These are phyloP conservation scores for Rhinopithecus roxellana DNA, from an alignment of 2,113 vertebrate genomes.

Conservation along the genomic window DNA sequence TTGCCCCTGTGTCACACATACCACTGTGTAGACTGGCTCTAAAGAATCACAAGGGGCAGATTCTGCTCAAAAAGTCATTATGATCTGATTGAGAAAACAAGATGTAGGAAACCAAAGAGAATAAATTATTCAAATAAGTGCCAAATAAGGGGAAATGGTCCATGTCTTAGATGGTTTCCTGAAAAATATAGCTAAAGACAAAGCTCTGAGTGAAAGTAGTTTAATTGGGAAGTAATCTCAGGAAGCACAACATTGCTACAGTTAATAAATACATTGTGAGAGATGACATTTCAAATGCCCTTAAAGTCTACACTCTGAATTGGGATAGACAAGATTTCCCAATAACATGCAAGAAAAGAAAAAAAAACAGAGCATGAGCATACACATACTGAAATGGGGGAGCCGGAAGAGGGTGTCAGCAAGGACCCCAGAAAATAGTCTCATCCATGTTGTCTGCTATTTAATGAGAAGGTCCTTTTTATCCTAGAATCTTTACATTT, in stretches of 20 bases:
- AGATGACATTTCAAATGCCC: background rate
- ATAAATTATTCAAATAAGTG: background rate
- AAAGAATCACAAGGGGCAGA: background rate
- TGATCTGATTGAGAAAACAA: background rate
- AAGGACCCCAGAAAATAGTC: background rate
- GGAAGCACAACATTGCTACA: background rate
- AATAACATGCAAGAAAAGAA: background rate
- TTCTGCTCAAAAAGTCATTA: background rate
- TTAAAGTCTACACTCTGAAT: background rate
- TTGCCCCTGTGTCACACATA: background rate
- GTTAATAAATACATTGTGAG: background rate
- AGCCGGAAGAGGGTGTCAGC: background rate
- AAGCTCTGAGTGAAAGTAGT: background rate
- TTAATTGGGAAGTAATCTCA: background rate
- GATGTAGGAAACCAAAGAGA: background rate
- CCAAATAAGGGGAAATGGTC: background rate
- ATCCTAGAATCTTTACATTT: background rate
- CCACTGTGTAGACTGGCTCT: background rate
- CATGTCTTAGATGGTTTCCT: background rate
- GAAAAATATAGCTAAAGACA: background rate
- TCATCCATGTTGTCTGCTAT: background rate
- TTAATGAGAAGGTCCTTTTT: background rate
- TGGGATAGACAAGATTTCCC: background rate
- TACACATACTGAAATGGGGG: background rate
- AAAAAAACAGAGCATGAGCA: background rate